A percentile compares a stretch with the other conserved stretches of the same genome.
These are phyloP conservation scores for Zosterops japonicus DNA, from an alignment of 2,113 vertebrate genomes.

Conservation along the genomic window DNA sequence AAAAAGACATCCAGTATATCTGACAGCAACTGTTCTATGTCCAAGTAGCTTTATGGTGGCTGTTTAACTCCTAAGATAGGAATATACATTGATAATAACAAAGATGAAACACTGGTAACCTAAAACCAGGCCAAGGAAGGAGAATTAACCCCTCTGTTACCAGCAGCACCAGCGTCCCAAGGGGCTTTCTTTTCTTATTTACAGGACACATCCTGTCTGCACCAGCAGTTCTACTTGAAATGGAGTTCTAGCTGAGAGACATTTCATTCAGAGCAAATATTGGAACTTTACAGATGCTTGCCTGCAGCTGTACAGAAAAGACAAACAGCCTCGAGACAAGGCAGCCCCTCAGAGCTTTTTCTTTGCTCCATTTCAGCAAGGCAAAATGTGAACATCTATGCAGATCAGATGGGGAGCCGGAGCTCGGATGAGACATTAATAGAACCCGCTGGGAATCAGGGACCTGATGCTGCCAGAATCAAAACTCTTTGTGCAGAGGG, in stretches of 20 bases:
- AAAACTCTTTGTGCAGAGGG: not conserved
- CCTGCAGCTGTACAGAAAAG: constrained; percentile 50
- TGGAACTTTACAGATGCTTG: constrained; percentile 25
- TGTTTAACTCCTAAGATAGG: not conserved
- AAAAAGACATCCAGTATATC: not conserved
- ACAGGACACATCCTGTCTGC: not conserved
- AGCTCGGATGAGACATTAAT: not conserved
- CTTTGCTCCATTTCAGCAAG: not conserved
- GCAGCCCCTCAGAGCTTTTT: constrained; percentile 41
- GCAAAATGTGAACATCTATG: not conserved
- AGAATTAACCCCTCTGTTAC: not conserved
- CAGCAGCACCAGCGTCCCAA: not conserved
- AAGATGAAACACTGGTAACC: not conserved
- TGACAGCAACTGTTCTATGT: not conserved
- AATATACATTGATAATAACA: not conserved
- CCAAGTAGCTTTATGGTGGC: not conserved
- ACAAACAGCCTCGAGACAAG: constrained; percentile 60
- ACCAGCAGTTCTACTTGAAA: not conserved
- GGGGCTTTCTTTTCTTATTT: not conserved
- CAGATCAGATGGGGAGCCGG: not conserved
- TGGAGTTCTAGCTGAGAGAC: not conserved
- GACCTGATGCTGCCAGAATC: not conserved
- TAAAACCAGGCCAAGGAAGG: not conserved
- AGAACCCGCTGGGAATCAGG: not conserved
- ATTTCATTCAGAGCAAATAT: constrained; percentile 34